Evolutionary conservation across 2,888 invertebrate species (phyloP), one percentile per base, ranked within the genome.

Genomic region (Leptopilina drosophilae): DNA sequence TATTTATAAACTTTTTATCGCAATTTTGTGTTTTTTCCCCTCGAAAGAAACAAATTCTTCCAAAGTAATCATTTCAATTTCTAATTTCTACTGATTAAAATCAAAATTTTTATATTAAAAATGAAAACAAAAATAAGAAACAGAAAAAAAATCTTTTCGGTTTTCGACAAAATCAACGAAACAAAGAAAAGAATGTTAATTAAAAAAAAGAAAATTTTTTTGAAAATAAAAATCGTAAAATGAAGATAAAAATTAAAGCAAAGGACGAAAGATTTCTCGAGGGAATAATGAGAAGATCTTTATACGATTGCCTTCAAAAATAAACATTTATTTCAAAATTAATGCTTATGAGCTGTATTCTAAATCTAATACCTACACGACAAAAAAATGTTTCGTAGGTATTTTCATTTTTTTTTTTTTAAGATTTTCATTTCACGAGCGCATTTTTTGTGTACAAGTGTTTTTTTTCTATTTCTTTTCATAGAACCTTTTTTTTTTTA

Each of bases 311-410:
- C 88, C 89, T 91, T 90, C 90, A 90, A 90, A 90, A 90, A 90
- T 90, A 90, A 91, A 91, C 91, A 91, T 91, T 90, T 90, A 90
- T 90, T 91, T 90, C 89, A 90, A 91, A 91, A 91, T 91, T 91
- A 91, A 91, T 91, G 90, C 89, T 91, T 90, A 90, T 87, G 88
- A 89, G 87, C 86, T 89, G 87, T 89, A 89, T 86, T 87, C 89
- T 90, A 89, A 88, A 88, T 86, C 89, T 89, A 62, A 62, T 62
- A 87, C 87, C 87, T 90, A 88, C 87, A 89, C 90, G 90, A 87
- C 84, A 84, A 88, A 65, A 81, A 81, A 83, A 87, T 89, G 85
- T 87, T 88, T 87, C 26, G 69, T 69, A 87, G 89, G 87, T 89
- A 84, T 85, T 81, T 81, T 84, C 81, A 11, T 46, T 46, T 49